phyloP scores from a whole-genome alignment of 2,113 vertebrate genomes.

The Bucco capensis region DNA sequence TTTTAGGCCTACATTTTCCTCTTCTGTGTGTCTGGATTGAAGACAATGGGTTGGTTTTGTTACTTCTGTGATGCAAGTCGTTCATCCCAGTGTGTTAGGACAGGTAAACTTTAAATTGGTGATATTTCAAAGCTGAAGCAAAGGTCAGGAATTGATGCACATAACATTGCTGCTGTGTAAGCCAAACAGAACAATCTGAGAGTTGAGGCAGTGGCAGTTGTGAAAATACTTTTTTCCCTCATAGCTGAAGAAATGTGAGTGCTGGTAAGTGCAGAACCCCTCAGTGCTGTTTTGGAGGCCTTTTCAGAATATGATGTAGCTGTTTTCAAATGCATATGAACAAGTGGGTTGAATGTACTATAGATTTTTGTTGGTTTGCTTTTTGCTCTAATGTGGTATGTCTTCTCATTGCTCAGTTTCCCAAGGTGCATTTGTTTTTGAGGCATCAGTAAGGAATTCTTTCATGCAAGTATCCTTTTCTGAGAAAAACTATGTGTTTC shows the following conservation, averaged over 20 bases:
- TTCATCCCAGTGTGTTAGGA: not conserved
- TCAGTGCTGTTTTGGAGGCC: not conserved
- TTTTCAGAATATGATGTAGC: not conserved
- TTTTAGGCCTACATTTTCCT: not conserved
- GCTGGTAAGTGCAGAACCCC: not conserved
- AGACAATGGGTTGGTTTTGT: not conserved
- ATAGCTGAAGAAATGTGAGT: not conserved
- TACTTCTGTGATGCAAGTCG: not conserved
- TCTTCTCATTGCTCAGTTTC: not conserved
- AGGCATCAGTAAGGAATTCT: not conserved
- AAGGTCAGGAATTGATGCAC: slow-evolving; percentile 23
- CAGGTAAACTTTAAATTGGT: slow-evolving; percentile 10
- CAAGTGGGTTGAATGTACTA: not conserved
- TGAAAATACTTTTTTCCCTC: not conserved
- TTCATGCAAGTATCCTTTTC: not conserved
- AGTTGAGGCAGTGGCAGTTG: not conserved
- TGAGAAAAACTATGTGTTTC: not conserved
- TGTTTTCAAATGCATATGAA: not conserved
- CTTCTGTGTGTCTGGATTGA: not conserved
- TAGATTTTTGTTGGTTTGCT: not conserved
- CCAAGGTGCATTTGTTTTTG: not conserved
- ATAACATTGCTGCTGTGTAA: slow-evolving; percentile 2
- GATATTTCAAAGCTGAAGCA: slow-evolving; percentile 24
- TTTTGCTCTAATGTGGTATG: not conserved
- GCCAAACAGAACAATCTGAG: not conserved